Evolutionary conservation across 2,113 vertebrate genomes (phyloP).

Genomic region (Gobiocypris rarus): DNA sequence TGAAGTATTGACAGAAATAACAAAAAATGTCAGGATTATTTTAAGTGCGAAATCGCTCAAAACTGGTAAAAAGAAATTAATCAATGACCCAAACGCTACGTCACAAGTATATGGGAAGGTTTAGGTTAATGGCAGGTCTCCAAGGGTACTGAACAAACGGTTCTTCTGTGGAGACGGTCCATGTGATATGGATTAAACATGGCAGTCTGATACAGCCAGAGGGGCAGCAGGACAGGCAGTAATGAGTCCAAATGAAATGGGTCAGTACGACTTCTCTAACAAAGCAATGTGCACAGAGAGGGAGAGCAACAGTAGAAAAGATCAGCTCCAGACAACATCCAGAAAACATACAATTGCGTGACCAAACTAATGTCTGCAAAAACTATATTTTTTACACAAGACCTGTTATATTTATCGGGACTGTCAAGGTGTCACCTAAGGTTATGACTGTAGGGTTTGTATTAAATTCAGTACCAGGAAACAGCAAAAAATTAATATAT

Average conservation of each 20-base stretch:
- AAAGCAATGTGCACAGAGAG: background rate
- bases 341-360: background rate
- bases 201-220: constrained; percentile 17
- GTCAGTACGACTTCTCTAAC: background rate
- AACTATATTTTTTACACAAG: background rate
- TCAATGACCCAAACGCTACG: background rate
- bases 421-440: background rate
- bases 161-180: background rate
- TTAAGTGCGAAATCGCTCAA: background rate
- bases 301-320: background rate
- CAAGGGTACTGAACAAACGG: background rate
- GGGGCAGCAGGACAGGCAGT: constrained; percentile 6
- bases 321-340: background rate
- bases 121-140: background rate
- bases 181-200: constrained; percentile 26
- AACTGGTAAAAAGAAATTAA: background rate
- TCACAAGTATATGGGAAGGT: background rate
- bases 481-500: background rate
- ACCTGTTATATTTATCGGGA: background rate
- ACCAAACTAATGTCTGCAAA: background rate
- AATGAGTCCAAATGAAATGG: constrained; percentile 11
- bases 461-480: background rate
- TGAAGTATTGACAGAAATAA: too few species aligned
- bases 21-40: background rate
- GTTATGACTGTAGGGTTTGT: background rate